These are phyloP conservation scores for Andrena fulva DNA, from an alignment of 2,888 invertebrate genomes.

Conservation along the genomic window DNA sequence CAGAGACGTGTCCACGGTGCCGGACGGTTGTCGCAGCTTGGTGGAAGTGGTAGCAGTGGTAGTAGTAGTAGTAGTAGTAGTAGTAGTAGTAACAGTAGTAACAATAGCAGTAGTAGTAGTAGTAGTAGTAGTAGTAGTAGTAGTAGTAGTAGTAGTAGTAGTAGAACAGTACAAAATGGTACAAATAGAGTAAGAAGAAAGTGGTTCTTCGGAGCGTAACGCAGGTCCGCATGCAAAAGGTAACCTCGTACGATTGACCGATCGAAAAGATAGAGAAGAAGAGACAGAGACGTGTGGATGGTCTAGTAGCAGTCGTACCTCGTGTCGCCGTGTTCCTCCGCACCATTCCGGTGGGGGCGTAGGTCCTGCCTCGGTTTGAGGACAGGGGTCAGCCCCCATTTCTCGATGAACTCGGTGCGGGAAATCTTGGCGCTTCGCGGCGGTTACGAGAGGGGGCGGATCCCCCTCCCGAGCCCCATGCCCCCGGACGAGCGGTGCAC, in stretches of 20 bases:
- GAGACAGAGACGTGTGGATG: slow-evolving; percentile 38
- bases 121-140: background rate
- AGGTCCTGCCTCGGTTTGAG: slow-evolving; percentile 98
- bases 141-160: slow-evolving; percentile 4
- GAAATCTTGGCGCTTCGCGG: slow-evolving; percentile 94
- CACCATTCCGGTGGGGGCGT: slow-evolving; percentile 91
- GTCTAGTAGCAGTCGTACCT: slow-evolving; percentile 86
- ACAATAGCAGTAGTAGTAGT: background rate
- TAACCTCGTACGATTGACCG: slow-evolving; percentile 44
- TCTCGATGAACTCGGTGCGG: slow-evolving; percentile 98
- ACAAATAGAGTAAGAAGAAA: slow-evolving; percentile 8
- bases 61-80: slow-evolving; percentile 9
- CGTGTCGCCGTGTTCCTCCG: slow-evolving; percentile 90
- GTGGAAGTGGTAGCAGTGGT: background rate
- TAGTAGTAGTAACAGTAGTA: background rate
- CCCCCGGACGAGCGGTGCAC: slow-evolving; percentile 82
- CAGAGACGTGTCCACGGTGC: slow-evolving; percentile 30
- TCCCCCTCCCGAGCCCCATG: slow-evolving; percentile 89
- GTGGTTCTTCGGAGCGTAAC: slow-evolving; percentile 13
- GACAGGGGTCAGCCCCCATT: slow-evolving; percentile 99
- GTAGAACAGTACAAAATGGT: slow-evolving; percentile 11
- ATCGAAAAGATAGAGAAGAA: slow-evolving; percentile 40
- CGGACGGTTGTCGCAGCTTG: background rate
- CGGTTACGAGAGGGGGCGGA: slow-evolving; percentile 87
- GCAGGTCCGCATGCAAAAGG: slow-evolving; percentile 52